Evolutionary conservation across 2,797 vertebrate genomes (phyloP).

Genomic region (Graptemys geographica): DNA sequence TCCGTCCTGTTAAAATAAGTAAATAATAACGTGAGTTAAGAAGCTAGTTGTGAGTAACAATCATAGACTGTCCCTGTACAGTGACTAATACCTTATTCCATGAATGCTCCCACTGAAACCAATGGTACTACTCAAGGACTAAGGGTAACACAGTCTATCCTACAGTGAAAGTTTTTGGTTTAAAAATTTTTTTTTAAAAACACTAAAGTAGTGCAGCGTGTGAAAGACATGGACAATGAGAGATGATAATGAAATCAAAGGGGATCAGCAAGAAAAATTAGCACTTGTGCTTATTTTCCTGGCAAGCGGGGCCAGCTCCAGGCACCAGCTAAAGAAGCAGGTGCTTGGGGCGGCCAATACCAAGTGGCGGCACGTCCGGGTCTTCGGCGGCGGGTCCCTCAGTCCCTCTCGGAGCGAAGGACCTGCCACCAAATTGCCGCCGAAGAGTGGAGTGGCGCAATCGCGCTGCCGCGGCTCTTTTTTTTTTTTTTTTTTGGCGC

Average conservation of each 20-base stretch:
- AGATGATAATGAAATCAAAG: background rate
- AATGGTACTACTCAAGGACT: background rate
- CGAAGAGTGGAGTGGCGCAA: no score
- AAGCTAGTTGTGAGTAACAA: background rate
- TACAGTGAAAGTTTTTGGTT: background rate
- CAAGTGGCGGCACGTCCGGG: no score
- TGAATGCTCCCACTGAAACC: background rate
- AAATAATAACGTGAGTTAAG: accelerated
- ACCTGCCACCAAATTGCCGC: no score
- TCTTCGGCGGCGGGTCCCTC: no score
- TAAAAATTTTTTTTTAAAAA: background rate
- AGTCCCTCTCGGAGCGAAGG: no score
- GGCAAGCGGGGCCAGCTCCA: background rate
- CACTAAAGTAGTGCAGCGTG: background rate
- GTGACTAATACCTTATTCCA: background rate
- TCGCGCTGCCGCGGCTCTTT: no score
- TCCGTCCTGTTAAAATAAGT: slow-evolving; percentile 84
- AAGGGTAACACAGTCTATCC: background rate
- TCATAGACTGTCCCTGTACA: background rate
- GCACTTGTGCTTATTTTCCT: background rate
- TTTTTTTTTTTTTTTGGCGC: no score
- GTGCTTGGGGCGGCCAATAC: no score
- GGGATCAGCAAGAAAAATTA: background rate
- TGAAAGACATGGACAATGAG: background rate
- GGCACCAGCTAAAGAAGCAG: no score